Evolutionary conservation across 1,140 invertebrate genomes (phyloP).

Genomic region (Bradysia coprophila): DNA sequence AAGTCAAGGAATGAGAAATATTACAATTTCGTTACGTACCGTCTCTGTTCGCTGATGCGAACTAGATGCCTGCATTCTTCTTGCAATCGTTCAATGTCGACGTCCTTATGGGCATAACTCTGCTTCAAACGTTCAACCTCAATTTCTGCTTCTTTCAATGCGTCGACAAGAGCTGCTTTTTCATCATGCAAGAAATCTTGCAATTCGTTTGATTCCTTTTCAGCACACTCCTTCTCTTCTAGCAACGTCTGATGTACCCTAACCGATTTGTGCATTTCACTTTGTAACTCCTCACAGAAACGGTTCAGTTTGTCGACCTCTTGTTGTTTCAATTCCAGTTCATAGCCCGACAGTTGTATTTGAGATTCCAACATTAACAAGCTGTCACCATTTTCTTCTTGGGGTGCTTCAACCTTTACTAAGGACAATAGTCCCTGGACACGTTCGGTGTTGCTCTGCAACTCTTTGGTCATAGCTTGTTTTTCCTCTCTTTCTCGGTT

Average conservation of each 20-base stretch:
- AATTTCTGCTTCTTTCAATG: conserved; percentile 50
- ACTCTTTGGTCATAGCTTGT: conserved; percentile 44
- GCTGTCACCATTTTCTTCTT: conserved; percentile 38
- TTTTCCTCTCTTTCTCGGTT: conserved; percentile 47
- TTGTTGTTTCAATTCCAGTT: conserved; percentile 50
- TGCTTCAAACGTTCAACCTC: conserved; percentile 35
- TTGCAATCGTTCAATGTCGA: conserved; percentile 40
- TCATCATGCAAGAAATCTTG: conserved; percentile 63
- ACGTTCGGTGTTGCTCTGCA: conserved; percentile 47
- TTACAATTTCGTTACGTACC: conserved; percentile 22
- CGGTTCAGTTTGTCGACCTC: conserved; percentile 51
- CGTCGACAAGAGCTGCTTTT: conserved; percentile 48
- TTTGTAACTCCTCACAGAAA: conserved; percentile 42
- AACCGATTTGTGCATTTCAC: conserved; percentile 29
- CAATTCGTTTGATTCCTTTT: conserved; percentile 48
- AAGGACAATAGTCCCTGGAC: conserved; percentile 46
- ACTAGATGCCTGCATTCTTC: conserved; percentile 62
- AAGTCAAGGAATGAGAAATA: not conserved
- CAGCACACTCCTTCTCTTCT: conserved; percentile 49
- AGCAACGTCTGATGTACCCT: conserved; percentile 41
- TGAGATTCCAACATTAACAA: conserved; percentile 54
- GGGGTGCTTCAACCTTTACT: conserved; percentile 22
- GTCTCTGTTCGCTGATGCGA: conserved; percentile 56
- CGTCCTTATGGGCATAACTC: conserved; percentile 30
- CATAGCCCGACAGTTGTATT: conserved; percentile 50